Conservation (phyloP, 2,888 invertebrate species). For the Schrankia costaestrigalis region DNA sequence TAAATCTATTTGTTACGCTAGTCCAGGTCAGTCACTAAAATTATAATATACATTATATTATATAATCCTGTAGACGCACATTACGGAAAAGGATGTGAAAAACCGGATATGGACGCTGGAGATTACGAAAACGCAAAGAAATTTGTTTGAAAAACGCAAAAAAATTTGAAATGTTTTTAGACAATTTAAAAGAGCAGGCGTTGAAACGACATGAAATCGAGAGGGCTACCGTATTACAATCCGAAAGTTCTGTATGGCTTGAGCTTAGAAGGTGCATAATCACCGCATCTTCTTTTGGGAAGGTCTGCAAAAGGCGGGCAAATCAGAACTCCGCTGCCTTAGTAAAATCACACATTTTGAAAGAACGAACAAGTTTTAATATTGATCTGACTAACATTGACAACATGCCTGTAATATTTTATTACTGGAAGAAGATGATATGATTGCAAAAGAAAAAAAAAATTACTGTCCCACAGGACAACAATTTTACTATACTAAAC, state of each 20-base stretch:
- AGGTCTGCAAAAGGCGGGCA: constrained; percentile 10
- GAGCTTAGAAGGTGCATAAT: constrained; percentile 9
- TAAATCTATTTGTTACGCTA: constrained; percentile 5
- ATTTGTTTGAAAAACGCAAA: too few relatives aligned
- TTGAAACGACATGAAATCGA: constrained; percentile 13
- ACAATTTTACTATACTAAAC: too few relatives aligned
- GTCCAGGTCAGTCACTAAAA: constrained; percentile 12
- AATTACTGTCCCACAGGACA: too few relatives aligned
- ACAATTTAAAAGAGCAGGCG: constrained; percentile 7
- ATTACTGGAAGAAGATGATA: too few relatives aligned
- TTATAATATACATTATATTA: constrained; percentile 1
- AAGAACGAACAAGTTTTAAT: too few relatives aligned
- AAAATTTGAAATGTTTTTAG: constrained; percentile 9
- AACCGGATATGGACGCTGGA: constrained; percentile 7
- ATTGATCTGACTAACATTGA: too few relatives aligned
- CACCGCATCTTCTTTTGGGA: constrained; percentile 7
- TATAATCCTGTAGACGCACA: constrained; percentile 5
- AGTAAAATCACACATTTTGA: constrained; percentile 1
- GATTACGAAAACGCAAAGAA: constrained; percentile 7
- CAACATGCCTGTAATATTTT: too few relatives aligned
- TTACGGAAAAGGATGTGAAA: constrained; percentile 8
- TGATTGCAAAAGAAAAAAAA: too few relatives aligned
- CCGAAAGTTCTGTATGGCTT: constrained; percentile 9
- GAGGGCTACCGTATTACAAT: constrained; percentile 11
- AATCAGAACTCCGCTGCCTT: constrained; percentile 7